Evolutionary conservation across 1,140 invertebrate species (phyloP), one percentile per base, ranked within the genome.

Genomic region (Daktulosphaira vitifoliae): DNA sequence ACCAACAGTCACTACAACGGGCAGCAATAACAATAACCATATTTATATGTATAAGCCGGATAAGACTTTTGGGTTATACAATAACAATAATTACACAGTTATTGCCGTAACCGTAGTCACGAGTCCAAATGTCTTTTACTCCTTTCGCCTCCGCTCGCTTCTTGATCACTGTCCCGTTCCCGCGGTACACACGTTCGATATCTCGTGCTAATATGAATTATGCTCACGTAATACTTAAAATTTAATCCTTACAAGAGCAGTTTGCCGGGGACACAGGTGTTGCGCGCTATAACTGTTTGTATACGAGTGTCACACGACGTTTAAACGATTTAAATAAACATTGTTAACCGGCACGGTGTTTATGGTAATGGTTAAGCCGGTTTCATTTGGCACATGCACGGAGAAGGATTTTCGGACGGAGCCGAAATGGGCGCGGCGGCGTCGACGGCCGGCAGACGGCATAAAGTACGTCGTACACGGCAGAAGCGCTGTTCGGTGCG

Each of bases 341-440:
- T n/a, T n/a, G n/a, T n/a, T n/a, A 59, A 42, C 54, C 54, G 29
- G 29, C 8, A 13, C n/a, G 37, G 54, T 59, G 54, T 59, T 59
- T 59, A 56, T 56, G 53, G 53, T 56, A 44, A 59, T 59, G 37
- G 54, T 59, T 59, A 59, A 59, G 54, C 54, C 54, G 39, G 52
- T 44, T 26, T 44, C 23, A 23, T 59, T 44, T 59, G 3, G 42
- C 20, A 18, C 22, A 9, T 16, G 11, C 0, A 15, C 11, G 13
- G 11, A 62, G 26, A 25, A 62, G 56, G 56, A 62, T 48, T 62
- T 62, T 62, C 56, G 56, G 56, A 62, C 56, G 46, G 11, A 16
- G 39, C 15, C 29, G 11, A 33, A 33, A 33, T 11, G 39, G 39
- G 15, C n/a, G 39, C 39, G 15, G 39, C 5, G n/a, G 39, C n/a